Evolutionary conservation across 2,888 invertebrate species (phyloP).

Genomic region (Euzophera pinguis): DNA sequence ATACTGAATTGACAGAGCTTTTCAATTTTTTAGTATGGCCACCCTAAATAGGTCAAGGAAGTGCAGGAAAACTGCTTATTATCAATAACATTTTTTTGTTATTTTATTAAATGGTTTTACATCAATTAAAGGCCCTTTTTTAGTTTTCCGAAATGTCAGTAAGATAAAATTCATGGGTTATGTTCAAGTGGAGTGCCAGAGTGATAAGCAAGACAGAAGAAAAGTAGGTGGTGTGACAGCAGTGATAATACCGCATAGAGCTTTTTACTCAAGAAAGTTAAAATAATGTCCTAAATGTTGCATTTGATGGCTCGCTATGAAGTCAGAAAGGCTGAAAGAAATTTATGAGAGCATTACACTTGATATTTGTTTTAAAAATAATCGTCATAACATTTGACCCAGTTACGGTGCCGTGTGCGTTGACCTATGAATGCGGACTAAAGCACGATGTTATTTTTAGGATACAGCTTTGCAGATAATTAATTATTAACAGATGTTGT

Average conservation of each 20-base stretch:
- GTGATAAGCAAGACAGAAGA: conserved; percentile 40
- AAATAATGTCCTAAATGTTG: conserved; percentile 31
- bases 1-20: conserved; percentile 11
- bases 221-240: conserved; percentile 38
- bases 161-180: conserved; percentile 46
- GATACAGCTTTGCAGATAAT: conserved; percentile 75
- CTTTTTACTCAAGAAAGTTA: conserved; percentile 36
- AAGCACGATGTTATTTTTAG: conserved; percentile 74
- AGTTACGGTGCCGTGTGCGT: conserved; percentile 69
- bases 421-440: conserved; percentile 78
- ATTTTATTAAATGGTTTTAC: conserved; percentile 54
- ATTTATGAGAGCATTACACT: conserved; percentile 25
- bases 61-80: conserved; percentile 56
- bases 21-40: conserved; percentile 38
- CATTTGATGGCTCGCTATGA: conserved; percentile 28
- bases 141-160: conserved; percentile 39
- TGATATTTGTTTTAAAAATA: conserved; percentile 38
- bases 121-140: conserved; percentile 39
- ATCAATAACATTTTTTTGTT: conserved; percentile 54
- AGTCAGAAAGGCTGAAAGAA: conserved; percentile 27
- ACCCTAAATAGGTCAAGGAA: conserved; percentile 63
- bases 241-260: conserved; percentile 63
- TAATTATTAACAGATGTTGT: conserved; percentile 73
- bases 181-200: conserved; percentile 44
- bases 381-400: conserved; percentile 71